Percentiles rank a stretch among this genome's conserved stretches.
Conservation (phyloP, 2,888 invertebrate species). For the Caenorhabditis panamensis region DNA sequence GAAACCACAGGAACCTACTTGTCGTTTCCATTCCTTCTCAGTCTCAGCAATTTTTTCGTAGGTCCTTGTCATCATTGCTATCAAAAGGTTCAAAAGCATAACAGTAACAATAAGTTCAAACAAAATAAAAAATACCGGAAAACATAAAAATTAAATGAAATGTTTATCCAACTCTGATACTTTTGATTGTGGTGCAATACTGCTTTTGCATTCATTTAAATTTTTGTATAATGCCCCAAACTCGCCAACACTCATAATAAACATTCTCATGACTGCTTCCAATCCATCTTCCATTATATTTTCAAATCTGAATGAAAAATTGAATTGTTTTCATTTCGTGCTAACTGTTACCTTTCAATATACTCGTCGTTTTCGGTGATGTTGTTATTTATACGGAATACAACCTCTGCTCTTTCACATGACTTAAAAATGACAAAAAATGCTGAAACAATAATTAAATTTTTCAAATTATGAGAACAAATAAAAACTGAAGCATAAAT, state of each 20-base stretch:
- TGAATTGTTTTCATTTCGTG: background rate
- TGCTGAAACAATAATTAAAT: constrained; percentile 55
- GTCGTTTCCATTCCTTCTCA: constrained; percentile 96
- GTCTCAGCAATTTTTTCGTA: constrained; percentile 98
- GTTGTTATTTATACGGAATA: constrained; percentile 43
- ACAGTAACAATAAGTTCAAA: constrained; percentile 98
- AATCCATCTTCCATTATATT: constrained; percentile 70
- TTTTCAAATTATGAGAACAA: background rate
- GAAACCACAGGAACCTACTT: constrained; percentile 85
- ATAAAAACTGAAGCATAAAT: no score
- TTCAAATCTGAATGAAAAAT: constrained; percentile 62
- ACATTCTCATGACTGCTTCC: constrained; percentile 94
- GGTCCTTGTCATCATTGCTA: constrained; percentile 99
- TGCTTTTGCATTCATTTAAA: constrained; percentile 85
- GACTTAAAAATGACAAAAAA: constrained; percentile 93
- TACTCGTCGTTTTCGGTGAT: constrained; percentile 60
- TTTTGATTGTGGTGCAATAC: constrained; percentile 70
- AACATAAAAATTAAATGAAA: no score
- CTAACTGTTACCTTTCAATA: constrained; percentile 44
- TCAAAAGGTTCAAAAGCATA: constrained; percentile 95
- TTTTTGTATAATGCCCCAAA: constrained; percentile 95
- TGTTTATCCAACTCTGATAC: constrained; percentile 18
- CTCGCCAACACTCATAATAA: constrained; percentile 96
- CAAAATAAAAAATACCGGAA: constrained; percentile 88
- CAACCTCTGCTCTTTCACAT: constrained; percentile 81